Evolutionary conservation across 2,888 invertebrate genomes (phyloP).

Genomic region (Volucella zonaria): DNA sequence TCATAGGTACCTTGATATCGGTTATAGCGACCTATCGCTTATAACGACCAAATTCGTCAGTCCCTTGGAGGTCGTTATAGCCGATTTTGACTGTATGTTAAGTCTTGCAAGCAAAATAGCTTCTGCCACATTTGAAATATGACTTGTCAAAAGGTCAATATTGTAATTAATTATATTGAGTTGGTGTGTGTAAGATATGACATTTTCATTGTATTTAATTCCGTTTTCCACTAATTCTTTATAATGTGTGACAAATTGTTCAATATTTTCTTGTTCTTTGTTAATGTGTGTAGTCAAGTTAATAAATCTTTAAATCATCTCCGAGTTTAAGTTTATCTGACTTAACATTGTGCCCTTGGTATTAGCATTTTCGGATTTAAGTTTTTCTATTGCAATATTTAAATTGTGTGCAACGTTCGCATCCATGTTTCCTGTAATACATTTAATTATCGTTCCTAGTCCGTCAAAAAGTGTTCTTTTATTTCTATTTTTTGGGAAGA

Average conservation of each 20-base stretch:
- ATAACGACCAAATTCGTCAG: too few relatives aligned
- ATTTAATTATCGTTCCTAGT: constrained; percentile 26
- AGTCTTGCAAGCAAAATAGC: constrained; percentile 22
- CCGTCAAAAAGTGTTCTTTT: too few relatives aligned
- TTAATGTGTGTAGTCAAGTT: constrained; percentile 42
- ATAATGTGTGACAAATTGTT: constrained; percentile 19
- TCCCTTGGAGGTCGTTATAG: too few relatives aligned
- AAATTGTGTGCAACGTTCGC: constrained; percentile 19
- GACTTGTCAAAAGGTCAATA: constrained; percentile 39
- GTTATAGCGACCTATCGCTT: too few relatives aligned
- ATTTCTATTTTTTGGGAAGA: too few relatives aligned
- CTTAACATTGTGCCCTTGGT: background rate
- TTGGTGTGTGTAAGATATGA: constrained; percentile 14
- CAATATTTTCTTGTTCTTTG: constrained; percentile 29
- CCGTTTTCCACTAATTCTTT: constrained; percentile 2
- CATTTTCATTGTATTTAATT: constrained; percentile 4
- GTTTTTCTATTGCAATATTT: constrained; percentile 25
- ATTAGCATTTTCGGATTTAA: constrained; percentile 4
- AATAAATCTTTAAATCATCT: constrained; percentile 46
- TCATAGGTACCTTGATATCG: too few relatives aligned
- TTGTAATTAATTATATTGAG: constrained; percentile 33
- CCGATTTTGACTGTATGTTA: too few relatives aligned
- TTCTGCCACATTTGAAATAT: constrained; percentile 38
- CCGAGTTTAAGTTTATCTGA: constrained; percentile 16
- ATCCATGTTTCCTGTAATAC: constrained; percentile 33